Base-by-base conservation (phyloP, 2,113 vertebrate species). In the Leucosticte australis region DNA sequence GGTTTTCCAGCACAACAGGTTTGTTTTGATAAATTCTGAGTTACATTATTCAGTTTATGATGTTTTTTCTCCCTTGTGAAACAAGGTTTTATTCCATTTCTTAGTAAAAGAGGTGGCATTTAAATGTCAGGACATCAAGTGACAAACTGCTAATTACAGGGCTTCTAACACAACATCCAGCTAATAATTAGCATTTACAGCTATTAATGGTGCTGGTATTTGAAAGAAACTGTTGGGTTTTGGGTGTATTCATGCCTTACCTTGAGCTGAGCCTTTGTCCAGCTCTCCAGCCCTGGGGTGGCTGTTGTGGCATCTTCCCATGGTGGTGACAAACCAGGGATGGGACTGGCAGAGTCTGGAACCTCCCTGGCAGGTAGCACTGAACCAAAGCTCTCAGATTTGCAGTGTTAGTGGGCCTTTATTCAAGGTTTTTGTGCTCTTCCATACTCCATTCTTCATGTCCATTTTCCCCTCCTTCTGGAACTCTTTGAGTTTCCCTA, bases 1-100 rank as follows among this genome's bases (percentile, higher is more conserved):
- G 87, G 99, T 99, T 76, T 99, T 99, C 97, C 99, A 99, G 94
- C 97, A 99, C 95, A 99, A 99, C 98, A 99, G 99, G 99, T 99
- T 83, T 60, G 96, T 77, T 50, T 52, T 23, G 27, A 0, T 57
- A 26, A 73, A 46, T 63, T 83, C 24, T 27, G 27, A 21, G 7
- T 13, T 3, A 23, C 21, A 47, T 47, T 24, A 2, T 73, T 90
- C 42, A 49, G 4, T 52, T 16, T 19, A 3, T 1, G 10, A 6
- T 14, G 59, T 49, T 37, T 70, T n/a, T 49, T 74, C 16, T 85
- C 27, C 2, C 0, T 20, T 83, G 50, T 21, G 42, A 47, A 67
- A 14, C 11, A 42, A 70, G 27, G 27, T 17, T 6, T 67, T 35
- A 27, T 31, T 81, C 5, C 10, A 15, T 44, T 75, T 70, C 28